These are phyloP conservation scores for Ypsolopha sequella DNA, from an alignment of 2,888 invertebrate genomes.

Conservation along the genomic window DNA sequence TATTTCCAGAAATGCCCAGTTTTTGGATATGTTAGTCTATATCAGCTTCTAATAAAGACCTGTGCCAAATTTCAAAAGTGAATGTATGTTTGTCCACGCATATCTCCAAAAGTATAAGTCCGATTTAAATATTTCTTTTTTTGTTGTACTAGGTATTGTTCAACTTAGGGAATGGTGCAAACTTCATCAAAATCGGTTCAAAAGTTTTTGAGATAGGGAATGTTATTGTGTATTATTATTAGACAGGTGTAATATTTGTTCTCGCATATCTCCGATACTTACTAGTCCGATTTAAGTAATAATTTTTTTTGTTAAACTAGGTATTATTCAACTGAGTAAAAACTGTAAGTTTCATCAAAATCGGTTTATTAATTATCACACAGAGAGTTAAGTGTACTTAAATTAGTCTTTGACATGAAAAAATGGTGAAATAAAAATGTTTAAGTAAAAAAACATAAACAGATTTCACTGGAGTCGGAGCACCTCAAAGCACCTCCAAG, in stretches of 20 bases:
- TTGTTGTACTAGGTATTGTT: constrained; percentile 9
- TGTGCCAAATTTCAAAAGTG: constrained; percentile 2
- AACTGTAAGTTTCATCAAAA: constrained; percentile 8
- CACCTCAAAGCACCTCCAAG: background rate
- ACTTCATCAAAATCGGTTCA: constrained; percentile 3
- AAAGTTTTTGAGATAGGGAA: constrained; percentile 6
- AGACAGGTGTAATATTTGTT: constrained; percentile 6
- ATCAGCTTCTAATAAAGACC: constrained; percentile 5
- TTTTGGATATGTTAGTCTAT: constrained; percentile 7
- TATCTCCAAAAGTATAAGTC: constrained; percentile 6
- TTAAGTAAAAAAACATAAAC: background rate
- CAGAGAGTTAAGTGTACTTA: constrained; percentile 8
- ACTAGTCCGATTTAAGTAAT: no score
- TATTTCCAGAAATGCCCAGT: constrained; percentile 6
- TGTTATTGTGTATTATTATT: constrained; percentile 4
- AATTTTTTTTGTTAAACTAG: constrained; percentile 6
- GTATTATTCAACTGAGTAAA: constrained; percentile 8
- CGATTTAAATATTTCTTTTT: constrained; percentile 8
- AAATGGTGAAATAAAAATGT: constrained; percentile 7
- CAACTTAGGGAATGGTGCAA: constrained; percentile 7
- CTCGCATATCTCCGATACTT: constrained; percentile 2
- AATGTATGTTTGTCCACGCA: constrained; percentile 5
- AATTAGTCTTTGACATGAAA: constrained; percentile 4
- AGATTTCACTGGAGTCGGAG: background rate
- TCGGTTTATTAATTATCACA: constrained; percentile 8